Base-by-base conservation (phyloP, 2,888 invertebrate genomes). In the Pollenia angustigena region DNA sequence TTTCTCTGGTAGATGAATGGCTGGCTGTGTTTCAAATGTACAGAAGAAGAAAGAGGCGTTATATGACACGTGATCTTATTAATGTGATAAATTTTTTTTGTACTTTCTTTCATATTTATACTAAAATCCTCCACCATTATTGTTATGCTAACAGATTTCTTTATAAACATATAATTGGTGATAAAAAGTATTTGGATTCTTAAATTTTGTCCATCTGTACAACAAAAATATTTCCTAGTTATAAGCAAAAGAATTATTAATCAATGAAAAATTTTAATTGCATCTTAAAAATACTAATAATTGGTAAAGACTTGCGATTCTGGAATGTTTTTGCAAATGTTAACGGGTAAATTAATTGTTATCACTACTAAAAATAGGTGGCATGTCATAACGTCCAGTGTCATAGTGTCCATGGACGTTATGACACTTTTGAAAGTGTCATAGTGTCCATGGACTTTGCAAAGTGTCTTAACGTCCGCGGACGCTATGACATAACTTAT, bases 51-150 rank as follows among this genome's bases (percentile, higher is more conserved):
- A 32, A 3, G 32, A 80, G 82, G 83, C 84, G 84, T 87, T 32
- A 84, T 81, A 50, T 78, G 87, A 87, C 87, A 87, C 87, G 87
- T 87, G 87, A 87, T 87, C 84, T 81, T 81, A 87, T 87, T 87
- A 87, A 87, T 84, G 76, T 69, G 71, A 64, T 80, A 75, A 80
- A 83, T 74, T 14, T 32, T 32, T 32, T 46, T 68, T 48, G 48
- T 44, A 40, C 9, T 68, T 74, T 23, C 50, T 50, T 62, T 18
- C 16, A 14, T 16, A 56, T 71, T 44, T 58, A 23, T 32, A 64
- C n/a, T 52, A 10, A 44, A 50, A 58, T 58, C 50, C 44, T 68
- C 44, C 50, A 76, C n/a, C 78, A 9, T 42, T 79, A 3, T 14
- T 54, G 8, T 54, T 10, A 4, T 9, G 18, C 4, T 48, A n/a